Base-by-base conservation (phyloP, 2,797 vertebrate genomes). In the Kryptolebias ocellatus region DNA sequence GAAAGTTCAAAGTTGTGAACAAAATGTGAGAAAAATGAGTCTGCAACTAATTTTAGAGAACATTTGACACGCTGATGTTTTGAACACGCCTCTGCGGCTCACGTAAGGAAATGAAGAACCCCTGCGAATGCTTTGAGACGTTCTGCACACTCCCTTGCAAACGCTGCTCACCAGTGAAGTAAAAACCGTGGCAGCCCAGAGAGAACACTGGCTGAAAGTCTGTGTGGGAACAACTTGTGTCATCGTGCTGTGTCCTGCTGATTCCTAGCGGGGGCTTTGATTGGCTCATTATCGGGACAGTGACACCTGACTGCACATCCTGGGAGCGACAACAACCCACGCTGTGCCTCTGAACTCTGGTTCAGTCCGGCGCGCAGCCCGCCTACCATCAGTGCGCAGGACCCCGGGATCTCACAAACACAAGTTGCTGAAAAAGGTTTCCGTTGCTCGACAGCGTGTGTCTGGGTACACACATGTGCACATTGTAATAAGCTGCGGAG, bases 211-310 rank as follows among this genome's bases (percentile, higher is more conserved):
- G 37, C 37, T 39, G 2, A 10, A 39, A 39, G 37, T 9, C 1
- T 39, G 37, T 39, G 37, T 34, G 34, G 58, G 61, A 44, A 29
- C 49, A 47, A 55, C 31, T 17, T 53, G 52, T 9, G 53, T 44
- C 64, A 39, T 9, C 60, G 6, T 61, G 76, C 82, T 66, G 83
- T 34, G 72, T 46, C 4, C 60, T n/a, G 73, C 51, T 61, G 79
- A 74, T 57, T 69, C 89, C 87, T 68, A 67, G 46, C 44, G 77
- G 62, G 64, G 46, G 10, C 70, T 90, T 83, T 90, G 89, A 92
- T 91, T 90, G 83, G 88, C 83, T 88, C 67, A 79, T 92, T 92
- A 90, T 76, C 92, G 81, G 74, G 78, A 85, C 74, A 55, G 73
- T 75, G 69, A 87, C 85, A 89, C 87, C 87, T 76, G 71, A 29